These are phyloP conservation scores for Ammospiza caudacuta DNA, from an alignment of 2,113 vertebrate species.

Conservation along the genomic window DNA sequence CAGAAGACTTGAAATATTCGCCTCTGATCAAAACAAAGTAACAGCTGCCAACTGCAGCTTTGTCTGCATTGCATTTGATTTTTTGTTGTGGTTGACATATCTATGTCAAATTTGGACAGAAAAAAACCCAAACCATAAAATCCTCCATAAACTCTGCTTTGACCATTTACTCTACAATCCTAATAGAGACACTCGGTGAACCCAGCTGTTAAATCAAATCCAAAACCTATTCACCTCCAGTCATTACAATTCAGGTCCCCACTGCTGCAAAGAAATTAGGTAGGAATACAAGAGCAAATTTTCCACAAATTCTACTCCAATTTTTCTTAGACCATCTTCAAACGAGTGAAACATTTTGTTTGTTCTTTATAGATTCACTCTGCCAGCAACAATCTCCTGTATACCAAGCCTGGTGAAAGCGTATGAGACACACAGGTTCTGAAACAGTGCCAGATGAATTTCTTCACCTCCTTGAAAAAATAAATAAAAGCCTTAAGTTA, in stretches of 20 bases:
- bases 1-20: neutral
- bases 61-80: neutral
- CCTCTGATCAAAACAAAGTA: neutral
- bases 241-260: neutral
- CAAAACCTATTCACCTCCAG: neutral
- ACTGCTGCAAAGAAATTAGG: neutral
- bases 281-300: neutral
- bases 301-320: neutral
- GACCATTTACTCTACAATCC: neutral
- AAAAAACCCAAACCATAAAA: neutral
- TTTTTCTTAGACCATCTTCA: neutral
- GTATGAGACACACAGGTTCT: neutral
- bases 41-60: neutral
- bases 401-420: neutral
- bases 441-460: neutral
- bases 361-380: neutral
- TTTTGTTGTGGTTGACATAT: neutral
- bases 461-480: neutral
- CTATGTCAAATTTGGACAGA: neutral
- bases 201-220: neutral
- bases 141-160: neutral
- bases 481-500: neutral
- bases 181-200: neutral
- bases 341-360: neutral
- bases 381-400: neutral